Evolutionary conservation across 2,888 invertebrate species (phyloP).

Genomic region (Ecliptopera silaceata): DNA sequence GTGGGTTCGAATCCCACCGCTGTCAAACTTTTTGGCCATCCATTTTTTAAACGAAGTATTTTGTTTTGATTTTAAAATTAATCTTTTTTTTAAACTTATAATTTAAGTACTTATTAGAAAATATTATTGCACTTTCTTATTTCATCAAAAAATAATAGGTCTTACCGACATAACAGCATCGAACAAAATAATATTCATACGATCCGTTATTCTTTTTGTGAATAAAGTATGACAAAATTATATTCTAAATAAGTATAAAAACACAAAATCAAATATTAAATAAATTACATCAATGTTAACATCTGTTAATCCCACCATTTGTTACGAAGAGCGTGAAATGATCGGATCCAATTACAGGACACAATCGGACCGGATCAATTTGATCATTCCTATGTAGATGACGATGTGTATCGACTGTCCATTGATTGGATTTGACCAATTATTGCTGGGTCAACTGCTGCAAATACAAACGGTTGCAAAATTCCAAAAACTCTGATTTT

Average conservation of each 20-base stretch:
- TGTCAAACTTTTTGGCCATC: conserved; percentile 75
- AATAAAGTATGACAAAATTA: no score
- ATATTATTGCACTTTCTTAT: no score
- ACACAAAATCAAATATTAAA: no score
- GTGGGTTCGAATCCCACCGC: conserved; percentile 89
- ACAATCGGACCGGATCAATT: conserved; percentile 57
- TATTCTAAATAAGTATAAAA: no score
- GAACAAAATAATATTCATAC: no score
- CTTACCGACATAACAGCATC: no score
- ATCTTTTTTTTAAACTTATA: background rate
- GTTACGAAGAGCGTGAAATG: conserved; percentile 37
- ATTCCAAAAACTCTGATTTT: no score
- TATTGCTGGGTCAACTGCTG: conserved; percentile 28
- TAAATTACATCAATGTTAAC: no score
- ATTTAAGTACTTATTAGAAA: background rate
- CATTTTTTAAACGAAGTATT: no score
- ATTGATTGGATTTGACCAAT: conserved; percentile 35
- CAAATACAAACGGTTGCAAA: background rate
- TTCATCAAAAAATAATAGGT: no score
- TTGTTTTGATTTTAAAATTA: no score
- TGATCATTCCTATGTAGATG: conserved; percentile 50
- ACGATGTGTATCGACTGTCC: conserved; percentile 34
- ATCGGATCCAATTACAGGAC: conserved; percentile 67
- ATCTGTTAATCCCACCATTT: conserved; percentile 32
- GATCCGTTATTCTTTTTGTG: no score